Percentiles rank a stretch among this genome's conserved stretches.
phyloP scores from a whole-genome alignment of 2,113 vertebrate species.

The Amphilophus citrinellus region DNA sequence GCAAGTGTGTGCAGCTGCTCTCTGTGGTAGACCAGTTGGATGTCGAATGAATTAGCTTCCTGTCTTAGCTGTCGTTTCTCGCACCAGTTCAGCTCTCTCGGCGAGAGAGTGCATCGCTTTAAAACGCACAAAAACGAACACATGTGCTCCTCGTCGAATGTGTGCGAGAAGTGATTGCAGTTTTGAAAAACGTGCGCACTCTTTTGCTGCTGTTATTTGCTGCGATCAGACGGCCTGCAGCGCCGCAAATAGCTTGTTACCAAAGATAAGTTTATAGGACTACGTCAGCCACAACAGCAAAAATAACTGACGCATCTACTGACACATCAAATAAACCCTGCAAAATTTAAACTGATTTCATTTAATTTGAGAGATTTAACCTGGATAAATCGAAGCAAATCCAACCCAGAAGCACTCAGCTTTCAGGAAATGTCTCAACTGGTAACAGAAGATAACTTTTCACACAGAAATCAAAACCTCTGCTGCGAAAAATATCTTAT shows the following conservation, averaged over 20 bases:
- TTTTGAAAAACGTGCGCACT: not conserved
- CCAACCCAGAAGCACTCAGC: not conserved
- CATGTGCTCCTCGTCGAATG: not conserved
- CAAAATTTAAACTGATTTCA: not conserved
- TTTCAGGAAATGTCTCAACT: not conserved
- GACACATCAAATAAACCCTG: not conserved
- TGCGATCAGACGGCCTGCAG: not conserved
- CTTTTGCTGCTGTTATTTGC: not conserved
- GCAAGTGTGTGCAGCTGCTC: not conserved
- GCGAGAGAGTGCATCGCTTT: not conserved
- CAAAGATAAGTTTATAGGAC: not conserved
- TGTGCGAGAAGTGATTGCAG: not conserved
- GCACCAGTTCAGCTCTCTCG: not conserved
- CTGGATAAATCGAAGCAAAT: not conserved
- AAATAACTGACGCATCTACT: not conserved
- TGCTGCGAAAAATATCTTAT: not conserved
- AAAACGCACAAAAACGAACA: not conserved
- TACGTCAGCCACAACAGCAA: too few species aligned
- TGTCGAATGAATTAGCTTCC: not conserved
- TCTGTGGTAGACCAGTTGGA: not conserved
- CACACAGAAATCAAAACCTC: not conserved
- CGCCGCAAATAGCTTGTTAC: not conserved
- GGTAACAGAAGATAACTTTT: too few species aligned
- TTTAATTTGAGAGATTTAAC: not conserved
- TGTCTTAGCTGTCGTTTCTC: conserved; percentile 3